A percentile compares a stretch with the other conserved stretches of the same genome.
phyloP scores from a whole-genome alignment of 2,888 invertebrate species.

The Cabera pusaria region DNA sequence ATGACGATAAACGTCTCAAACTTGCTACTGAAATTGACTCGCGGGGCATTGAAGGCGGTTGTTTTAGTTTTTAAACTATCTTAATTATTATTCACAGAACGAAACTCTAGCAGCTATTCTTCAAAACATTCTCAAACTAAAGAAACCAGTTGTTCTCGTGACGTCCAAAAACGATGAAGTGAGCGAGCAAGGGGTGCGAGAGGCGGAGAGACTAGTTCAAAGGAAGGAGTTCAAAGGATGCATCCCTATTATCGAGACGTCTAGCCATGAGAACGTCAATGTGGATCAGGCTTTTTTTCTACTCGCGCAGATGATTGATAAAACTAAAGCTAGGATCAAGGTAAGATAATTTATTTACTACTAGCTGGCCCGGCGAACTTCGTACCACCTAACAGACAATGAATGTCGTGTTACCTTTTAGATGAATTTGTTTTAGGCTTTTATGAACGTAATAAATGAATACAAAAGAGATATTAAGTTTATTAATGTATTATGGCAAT shows the following conservation, averaged over 20 bases:
- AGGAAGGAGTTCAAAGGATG: constrained; percentile 96
- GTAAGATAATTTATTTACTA: too few species aligned
- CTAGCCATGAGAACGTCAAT: constrained; percentile 97
- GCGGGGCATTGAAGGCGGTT: too few species aligned
- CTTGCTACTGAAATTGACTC: too few species aligned
- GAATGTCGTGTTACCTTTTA: too few species aligned
- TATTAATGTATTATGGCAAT: too few species aligned
- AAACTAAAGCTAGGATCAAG: constrained; percentile 90
- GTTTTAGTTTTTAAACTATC: too few species aligned
- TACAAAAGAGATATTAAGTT: too few species aligned
- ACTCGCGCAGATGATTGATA: constrained; percentile 96
- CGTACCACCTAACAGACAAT: too few species aligned
- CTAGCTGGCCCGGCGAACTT: too few species aligned
- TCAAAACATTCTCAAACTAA: constrained; percentile 93
- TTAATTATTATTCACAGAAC: constrained; percentile 48
- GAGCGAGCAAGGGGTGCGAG: constrained; percentile 92
- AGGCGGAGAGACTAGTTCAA: constrained; percentile 92
- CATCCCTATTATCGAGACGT: constrained; percentile 96
- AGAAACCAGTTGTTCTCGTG: constrained; percentile 97
- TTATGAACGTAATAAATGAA: too few species aligned
- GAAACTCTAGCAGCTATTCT: constrained; percentile 93
- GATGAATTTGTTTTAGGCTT: too few species aligned
- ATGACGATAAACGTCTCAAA: too few species aligned
- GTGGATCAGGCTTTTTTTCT: constrained; percentile 96
- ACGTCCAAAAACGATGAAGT: constrained; percentile 98